phyloP scores from a whole-genome alignment of 2,797 vertebrate species.

The Gymnocypris eckloni region DNA sequence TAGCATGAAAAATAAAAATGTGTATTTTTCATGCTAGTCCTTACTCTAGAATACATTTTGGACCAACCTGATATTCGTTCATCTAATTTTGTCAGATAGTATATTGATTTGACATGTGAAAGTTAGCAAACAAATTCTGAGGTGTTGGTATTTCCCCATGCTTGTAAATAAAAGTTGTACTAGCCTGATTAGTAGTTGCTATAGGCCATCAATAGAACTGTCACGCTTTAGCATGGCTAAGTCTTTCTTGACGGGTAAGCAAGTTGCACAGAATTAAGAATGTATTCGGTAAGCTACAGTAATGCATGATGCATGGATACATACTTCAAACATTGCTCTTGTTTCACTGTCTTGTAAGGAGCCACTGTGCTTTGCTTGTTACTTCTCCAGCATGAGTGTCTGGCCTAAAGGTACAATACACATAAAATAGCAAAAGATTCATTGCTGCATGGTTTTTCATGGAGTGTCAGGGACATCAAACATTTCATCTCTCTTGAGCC shows the following conservation, averaged over 20 bases:
- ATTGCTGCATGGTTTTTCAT: slow-evolving; percentile 64
- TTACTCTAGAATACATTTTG: not conserved
- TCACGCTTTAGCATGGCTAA: not conserved
- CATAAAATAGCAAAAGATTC: slow-evolving; percentile 58
- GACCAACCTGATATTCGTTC: not conserved
- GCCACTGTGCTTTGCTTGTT: slow-evolving; percentile 29
- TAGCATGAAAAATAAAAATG: no score
- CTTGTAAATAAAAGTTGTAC: not conserved
- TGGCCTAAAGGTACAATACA: slow-evolving; percentile 43
- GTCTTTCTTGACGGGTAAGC: not conserved
- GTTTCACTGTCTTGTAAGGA: slow-evolving; percentile 1
- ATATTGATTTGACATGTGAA: not conserved
- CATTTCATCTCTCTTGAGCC: slow-evolving; percentile 48
- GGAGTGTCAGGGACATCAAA: slow-evolving; percentile 68
- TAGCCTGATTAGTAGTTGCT: not conserved
- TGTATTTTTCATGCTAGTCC: not conserved
- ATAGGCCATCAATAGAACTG: not conserved
- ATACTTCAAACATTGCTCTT: slow-evolving; percentile 3
- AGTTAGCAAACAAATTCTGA: not conserved
- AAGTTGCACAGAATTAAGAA: not conserved
- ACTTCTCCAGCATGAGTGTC: slow-evolving; percentile 36
- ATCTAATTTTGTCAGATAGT: not conserved
- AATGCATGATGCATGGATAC: not conserved
- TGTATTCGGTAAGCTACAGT: not conserved
- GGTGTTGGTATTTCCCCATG: not conserved